Conservation (phyloP, 2,113 vertebrate genomes). For the Passerina amoena region DNA sequence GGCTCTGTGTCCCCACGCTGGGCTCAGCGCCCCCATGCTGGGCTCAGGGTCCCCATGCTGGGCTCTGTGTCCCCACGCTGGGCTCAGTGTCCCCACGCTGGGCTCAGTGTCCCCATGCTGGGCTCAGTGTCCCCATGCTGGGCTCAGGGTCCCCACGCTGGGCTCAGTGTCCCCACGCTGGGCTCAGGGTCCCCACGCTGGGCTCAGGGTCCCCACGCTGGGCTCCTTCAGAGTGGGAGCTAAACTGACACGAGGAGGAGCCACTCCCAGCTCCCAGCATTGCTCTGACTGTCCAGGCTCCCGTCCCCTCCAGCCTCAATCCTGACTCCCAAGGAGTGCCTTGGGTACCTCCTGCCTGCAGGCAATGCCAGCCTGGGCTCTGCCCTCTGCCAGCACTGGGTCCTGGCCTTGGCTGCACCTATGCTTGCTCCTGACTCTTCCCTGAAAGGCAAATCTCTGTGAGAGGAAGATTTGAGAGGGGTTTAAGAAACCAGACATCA, state of each 20-base stretch:
- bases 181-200: no score
- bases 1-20: no score
- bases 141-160: no score
- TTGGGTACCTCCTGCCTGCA: not conserved
- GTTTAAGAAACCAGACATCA: not conserved
- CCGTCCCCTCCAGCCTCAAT: not conserved
- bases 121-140: no score
- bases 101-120: not conserved
- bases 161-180: no score
- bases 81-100: not conserved
- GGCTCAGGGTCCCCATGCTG: no score
- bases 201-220: no score
- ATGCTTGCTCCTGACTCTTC: not conserved
- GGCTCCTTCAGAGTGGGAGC: not conserved
- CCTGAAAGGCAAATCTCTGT: not conserved
- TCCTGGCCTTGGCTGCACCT: not conserved
- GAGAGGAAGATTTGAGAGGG: not conserved
- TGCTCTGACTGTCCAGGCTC: not conserved
- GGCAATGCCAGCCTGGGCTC: not conserved
- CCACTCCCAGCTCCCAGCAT: rapidly evolving
- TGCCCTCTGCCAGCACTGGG: not conserved
- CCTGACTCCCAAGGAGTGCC: not conserved
- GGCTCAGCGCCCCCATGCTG: no score
- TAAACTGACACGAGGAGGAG: not conserved
- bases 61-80: no score